Evolutionary conservation across 2,797 vertebrate genomes (phyloP).

Genomic region (Tachyglossus aculeatus): DNA sequence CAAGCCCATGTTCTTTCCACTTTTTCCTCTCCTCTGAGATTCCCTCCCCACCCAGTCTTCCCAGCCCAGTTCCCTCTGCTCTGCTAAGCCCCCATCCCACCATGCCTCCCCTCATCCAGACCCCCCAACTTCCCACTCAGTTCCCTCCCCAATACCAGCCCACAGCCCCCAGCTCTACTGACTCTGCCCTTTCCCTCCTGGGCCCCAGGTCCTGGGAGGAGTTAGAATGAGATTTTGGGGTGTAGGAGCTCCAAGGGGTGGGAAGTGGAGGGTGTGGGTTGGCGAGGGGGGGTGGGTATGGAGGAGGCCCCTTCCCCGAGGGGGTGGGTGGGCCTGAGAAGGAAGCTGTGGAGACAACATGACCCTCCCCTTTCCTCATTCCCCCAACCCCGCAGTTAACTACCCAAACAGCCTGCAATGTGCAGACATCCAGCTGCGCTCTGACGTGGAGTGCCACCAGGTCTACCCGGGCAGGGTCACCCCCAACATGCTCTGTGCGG

Average conservation of each 20-base stretch:
- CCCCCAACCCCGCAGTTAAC: slow-evolving; percentile 50
- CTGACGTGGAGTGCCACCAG: slow-evolving; percentile 42
- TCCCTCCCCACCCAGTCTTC: too few relatives aligned
- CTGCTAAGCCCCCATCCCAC: neutral
- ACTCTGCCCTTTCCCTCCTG: neutral
- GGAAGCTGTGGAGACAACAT: too few relatives aligned
- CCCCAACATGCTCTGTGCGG: slow-evolving; percentile 58
- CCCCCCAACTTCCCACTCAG: neutral
- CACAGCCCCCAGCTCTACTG: neutral
- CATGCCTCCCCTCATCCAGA: neutral
- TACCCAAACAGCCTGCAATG: slow-evolving; percentile 59
- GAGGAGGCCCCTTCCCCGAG: too few relatives aligned
- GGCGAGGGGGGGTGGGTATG: too few relatives aligned
- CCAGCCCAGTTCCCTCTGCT: neutral
- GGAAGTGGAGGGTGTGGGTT: too few relatives aligned
- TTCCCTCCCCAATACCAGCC: neutral
- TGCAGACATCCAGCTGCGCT: slow-evolving; percentile 51
- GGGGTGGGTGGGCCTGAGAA: too few relatives aligned
- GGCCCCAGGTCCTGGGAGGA: neutral
- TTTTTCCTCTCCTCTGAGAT: too few relatives aligned
- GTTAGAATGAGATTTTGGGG: too few relatives aligned
- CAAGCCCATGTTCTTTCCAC: too few relatives aligned
- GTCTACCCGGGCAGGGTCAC: slow-evolving; percentile 54
- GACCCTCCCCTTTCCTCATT: slow-evolving; percentile 17
- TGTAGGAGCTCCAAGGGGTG: too few relatives aligned